Evolutionary conservation across 2,113 vertebrate genomes (phyloP).

Genomic region (Microcebus griseorufus): DNA sequence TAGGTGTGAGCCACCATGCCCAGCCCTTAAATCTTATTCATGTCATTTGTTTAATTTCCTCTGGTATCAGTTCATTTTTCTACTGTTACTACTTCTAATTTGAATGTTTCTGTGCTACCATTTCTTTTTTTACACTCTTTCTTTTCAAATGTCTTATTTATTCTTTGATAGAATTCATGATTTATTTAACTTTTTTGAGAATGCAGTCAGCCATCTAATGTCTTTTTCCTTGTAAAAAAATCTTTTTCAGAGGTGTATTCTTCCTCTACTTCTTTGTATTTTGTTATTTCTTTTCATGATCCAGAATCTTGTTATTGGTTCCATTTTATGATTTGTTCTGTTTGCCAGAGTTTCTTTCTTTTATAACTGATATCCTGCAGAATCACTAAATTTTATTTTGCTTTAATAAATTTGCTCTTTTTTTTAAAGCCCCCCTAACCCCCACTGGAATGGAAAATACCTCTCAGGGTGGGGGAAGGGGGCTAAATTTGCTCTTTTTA

Average conservation of each 20-base stretch:
- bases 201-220: not conserved
- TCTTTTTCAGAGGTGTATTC: not conserved
- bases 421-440: not conserved
- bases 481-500: not conserved
- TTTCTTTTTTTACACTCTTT: slow-evolving; percentile 10
- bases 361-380: not conserved
- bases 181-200: slow-evolving; percentile 42
- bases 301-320: not conserved
- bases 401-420: not conserved
- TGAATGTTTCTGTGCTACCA: not conserved
- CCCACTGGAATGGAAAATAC: no score
- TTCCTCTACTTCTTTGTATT: not conserved
- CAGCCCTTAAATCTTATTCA: not conserved
- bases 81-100: slow-evolving; percentile 26
- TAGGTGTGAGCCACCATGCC: no score
- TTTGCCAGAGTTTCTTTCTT: slow-evolving; percentile 19
- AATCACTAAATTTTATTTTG: slow-evolving; percentile 36
- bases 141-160: slow-evolving; percentile 26
- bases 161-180: slow-evolving; percentile 8
- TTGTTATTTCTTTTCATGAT: not conserved
- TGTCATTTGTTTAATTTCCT: slow-evolving; percentile 47
- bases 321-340: not conserved
- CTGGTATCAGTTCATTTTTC: slow-evolving; percentile 15
- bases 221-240: slow-evolving; percentile 5
- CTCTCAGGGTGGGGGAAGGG: no score